Evolutionary conservation across 2,888 invertebrate genomes (phyloP).

Genomic region (Sphaerophoria taeniata): DNA sequence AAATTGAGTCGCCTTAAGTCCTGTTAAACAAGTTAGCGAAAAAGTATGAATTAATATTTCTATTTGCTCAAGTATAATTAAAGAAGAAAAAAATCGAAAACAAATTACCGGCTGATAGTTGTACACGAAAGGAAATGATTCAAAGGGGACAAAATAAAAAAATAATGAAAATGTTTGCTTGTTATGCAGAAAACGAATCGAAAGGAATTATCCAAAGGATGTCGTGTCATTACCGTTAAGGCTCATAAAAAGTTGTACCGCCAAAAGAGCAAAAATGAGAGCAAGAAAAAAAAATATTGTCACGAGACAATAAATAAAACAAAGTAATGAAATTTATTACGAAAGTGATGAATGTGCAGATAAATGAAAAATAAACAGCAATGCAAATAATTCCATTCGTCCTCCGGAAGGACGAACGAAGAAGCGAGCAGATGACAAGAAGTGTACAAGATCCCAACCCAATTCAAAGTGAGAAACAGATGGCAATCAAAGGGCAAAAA

Average conservation of each 20-base stretch:
- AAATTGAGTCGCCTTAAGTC: constrained; percentile 87
- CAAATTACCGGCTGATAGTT: constrained; percentile 30
- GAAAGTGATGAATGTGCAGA: constrained; percentile 69
- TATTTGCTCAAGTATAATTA: constrained; percentile 34
- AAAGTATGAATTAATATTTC: constrained; percentile 47
- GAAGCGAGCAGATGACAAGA: neutral
- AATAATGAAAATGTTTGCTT: neutral
- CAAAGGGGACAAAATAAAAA: constrained; percentile 21
- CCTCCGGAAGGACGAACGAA: constrained; percentile 28
- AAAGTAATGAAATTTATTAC: constrained; percentile 77
- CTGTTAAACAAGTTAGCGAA: constrained; percentile 78
- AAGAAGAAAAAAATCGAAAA: constrained; percentile 8
- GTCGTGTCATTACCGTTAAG: neutral
- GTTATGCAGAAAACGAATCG: neutral
- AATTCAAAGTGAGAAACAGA: constrained; percentile 12
- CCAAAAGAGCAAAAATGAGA: constrained; percentile 38
- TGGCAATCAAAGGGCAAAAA: constrained; percentile 37
- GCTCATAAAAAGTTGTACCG: neutral
- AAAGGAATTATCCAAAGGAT: constrained; percentile 10
- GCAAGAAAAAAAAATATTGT: constrained; percentile 34
- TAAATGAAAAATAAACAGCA: constrained; percentile 77
- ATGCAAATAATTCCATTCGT: constrained; percentile 31
- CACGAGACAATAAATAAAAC: constrained; percentile 75
- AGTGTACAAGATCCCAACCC: constrained; percentile 15
- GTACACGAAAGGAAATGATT: neutral